Base-by-base conservation (phyloP, 2,113 vertebrate species). In the Rhinoderma darwinii region DNA sequence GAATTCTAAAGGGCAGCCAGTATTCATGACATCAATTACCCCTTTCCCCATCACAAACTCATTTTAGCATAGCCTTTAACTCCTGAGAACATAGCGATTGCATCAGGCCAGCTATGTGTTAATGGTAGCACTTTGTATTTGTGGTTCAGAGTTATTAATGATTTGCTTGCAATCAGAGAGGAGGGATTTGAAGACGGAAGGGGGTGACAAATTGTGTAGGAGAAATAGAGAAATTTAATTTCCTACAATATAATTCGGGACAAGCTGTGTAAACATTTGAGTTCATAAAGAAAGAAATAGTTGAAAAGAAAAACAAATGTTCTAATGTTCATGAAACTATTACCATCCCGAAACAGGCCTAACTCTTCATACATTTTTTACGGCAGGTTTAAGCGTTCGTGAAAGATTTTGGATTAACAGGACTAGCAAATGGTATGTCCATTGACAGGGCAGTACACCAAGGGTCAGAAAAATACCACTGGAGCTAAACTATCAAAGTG, bases 221-320 rank as follows among this genome's bases (percentile, higher is more conserved):
- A 82, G 66, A 37, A 82, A 74, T 56, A 73, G 17, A 87, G 78
- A 82, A 86, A 87, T 82, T 87, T 87, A 82, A 87, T 87, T 87
- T 87, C 85, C 85, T 87, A 87, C 68, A 82, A 73, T 87, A 74
- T 87, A 82, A 82, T 87, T 73, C 63, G 35, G 68, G 37, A 59
- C 78, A 87, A 87, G 85, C 85, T 87, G 85, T 87, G 76, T 87
- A 87, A 87, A 87, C 85, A 87, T 75, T 74, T 44, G 66, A 87
- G 85, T 87, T 87, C 77, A 87, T 87, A 87, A 87, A 87, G 35
- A 86, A 72, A 80, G 76, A 82, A 87, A 87, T 75, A 44, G 78
- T 47, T 87, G 77, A 87, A 87, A 74, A 87, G 66, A 44, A 87
- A 87, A 87, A 87, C 78, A 87, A 87, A 87, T 82, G 85, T 82